A percentile compares a stretch with the other conserved stretches of the same genome.
Evolutionary conservation across 2,113 vertebrate species (phyloP).

Genomic region (Phalacrocorax brasilianus): DNA sequence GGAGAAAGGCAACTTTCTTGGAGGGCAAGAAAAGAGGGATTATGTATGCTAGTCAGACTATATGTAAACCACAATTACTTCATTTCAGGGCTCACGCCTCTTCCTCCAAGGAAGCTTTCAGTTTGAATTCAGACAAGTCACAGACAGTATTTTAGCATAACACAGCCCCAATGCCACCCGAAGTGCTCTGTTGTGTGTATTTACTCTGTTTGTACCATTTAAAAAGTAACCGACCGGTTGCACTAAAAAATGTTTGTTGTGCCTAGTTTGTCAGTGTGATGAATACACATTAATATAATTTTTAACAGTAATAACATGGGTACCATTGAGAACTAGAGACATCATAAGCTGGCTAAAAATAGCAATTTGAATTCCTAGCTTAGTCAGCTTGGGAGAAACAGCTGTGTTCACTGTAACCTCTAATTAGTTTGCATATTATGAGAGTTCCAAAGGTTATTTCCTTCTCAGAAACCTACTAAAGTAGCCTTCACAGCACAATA

Average conservation of each 20-base stretch:
- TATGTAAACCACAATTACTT: not conserved
- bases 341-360: constrained; percentile 28
- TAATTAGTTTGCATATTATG: constrained; percentile 33
- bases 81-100: not conserved
- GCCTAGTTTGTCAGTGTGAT: not conserved
- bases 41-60: not conserved
- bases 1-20: not conserved
- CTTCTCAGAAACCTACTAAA: constrained; percentile 9
- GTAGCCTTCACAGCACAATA: not conserved
- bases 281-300: not conserved
- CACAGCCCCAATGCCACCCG: not conserved
- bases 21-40: not conserved
- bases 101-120: not conserved
- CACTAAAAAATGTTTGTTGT: not conserved
- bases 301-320: not conserved
- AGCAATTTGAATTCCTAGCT: constrained; percentile 52
- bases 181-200: not conserved
- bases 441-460: constrained; percentile 29
- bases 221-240: not conserved
- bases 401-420: constrained; percentile 35
- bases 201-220: not conserved
- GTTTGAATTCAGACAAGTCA: not conserved
- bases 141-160: not conserved
- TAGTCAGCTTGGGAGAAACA: constrained; percentile 46
- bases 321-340: not conserved